A percentile compares a stretch with the other conserved stretches of the same genome.
Conservation (phyloP, 2,797 vertebrate genomes). For the Phoeniculus purpureus region DNA sequence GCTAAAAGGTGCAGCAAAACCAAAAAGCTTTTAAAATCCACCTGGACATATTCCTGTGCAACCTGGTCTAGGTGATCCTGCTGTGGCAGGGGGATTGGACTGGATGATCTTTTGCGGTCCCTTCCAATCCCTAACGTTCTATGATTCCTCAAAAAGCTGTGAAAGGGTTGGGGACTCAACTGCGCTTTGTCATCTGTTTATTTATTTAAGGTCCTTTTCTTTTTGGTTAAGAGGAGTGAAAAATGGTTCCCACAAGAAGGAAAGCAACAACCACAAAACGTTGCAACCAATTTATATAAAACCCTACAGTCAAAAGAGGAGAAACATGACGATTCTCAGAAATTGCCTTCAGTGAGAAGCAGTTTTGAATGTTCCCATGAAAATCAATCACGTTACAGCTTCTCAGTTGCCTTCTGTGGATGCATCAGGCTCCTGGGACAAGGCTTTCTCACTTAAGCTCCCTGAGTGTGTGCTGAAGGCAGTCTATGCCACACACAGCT, state of each 20-base stretch:
- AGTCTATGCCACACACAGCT: background rate
- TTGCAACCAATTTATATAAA: slow-evolving; percentile 28
- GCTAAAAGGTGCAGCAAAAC: background rate
- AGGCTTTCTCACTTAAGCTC: background rate
- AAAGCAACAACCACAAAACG: slow-evolving; percentile 18
- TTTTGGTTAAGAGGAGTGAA: background rate
- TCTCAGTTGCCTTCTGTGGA: background rate
- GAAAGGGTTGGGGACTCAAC: background rate
- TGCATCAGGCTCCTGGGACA: background rate
- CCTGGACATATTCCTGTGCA: too few relatives aligned
- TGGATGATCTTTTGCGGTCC: too few relatives aligned
- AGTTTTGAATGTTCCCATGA: slow-evolving; percentile 61
- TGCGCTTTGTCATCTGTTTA: background rate
- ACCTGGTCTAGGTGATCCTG: too few relatives aligned
- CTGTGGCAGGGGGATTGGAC: too few relatives aligned
- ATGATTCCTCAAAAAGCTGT: background rate
- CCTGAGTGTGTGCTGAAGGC: background rate
- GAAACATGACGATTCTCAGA: slow-evolving; percentile 38
- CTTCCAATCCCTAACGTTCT: too few relatives aligned
- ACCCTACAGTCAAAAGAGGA: background rate
- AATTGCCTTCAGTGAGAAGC: slow-evolving; percentile 58
- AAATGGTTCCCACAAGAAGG: slow-evolving; percentile 36
- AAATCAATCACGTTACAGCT: slow-evolving; percentile 50
- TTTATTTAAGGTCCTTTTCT: slow-evolving; percentile 14
- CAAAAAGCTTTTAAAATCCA: background rate